These are phyloP conservation scores for Brachyhypopomus occidentalis DNA, from an alignment of 2,113 vertebrate species.

Conservation along the genomic window DNA sequence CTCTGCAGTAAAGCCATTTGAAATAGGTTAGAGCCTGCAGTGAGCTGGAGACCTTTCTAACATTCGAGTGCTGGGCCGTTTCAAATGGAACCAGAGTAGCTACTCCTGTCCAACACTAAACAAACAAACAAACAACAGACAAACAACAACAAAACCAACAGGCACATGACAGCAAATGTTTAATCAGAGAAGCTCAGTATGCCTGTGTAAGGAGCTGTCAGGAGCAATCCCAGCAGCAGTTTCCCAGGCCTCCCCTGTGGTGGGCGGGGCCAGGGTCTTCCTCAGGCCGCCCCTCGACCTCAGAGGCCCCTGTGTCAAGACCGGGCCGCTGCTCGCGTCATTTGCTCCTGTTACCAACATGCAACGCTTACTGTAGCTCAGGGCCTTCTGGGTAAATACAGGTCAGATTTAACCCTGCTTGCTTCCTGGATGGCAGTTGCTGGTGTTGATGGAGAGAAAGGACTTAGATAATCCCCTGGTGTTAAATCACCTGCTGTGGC, in stretches of 20 bases:
- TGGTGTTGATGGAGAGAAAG: not conserved
- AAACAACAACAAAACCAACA: not conserved
- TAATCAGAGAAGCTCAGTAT: too few species aligned
- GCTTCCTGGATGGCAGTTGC: not conserved
- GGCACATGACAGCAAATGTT: too few species aligned
- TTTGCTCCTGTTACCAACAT: slow-evolving; percentile 4
- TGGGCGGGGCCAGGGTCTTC: not conserved
- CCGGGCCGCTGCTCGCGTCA: not conserved
- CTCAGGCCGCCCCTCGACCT: slow-evolving; percentile 31
- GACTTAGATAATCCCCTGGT: not conserved
- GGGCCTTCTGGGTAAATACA: not conserved
- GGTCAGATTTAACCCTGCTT: not conserved
- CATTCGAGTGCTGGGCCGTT: not conserved
- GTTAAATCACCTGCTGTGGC: not conserved
- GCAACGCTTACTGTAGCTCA: not conserved
- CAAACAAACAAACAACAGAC: not conserved
- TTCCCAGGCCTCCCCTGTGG: too few species aligned
- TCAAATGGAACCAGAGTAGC: too few species aligned
- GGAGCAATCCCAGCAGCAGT: not conserved
- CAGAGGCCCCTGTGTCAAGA: not conserved
- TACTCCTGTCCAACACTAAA: not conserved
- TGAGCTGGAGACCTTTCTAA: not conserved
- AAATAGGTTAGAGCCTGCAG: slow-evolving; percentile 36
- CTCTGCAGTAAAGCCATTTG: not conserved
- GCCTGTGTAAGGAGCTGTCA: too few species aligned